These are phyloP conservation scores for Astreopora myriophthalma DNA, from an alignment of 64 coral and sea anemone species.

Conservation along the genomic window DNA sequence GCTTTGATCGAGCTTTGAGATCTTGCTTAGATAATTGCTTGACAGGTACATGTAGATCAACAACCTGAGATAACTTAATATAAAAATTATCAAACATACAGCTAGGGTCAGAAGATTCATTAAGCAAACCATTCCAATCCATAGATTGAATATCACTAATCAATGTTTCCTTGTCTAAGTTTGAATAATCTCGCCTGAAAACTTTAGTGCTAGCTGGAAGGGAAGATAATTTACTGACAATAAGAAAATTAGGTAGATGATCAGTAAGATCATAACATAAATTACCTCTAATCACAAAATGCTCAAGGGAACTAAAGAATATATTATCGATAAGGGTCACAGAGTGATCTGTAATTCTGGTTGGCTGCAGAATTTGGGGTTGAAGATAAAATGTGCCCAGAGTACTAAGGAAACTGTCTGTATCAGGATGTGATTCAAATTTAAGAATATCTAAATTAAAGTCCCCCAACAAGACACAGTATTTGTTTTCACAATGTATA, in stretches of 20 bases:
- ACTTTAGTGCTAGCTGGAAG: neutral
- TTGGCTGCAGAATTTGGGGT: neutral
- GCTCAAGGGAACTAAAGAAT: neutral
- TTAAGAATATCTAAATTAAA: neutral
- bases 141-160: neutral
- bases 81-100: too few relatives aligned
- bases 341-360: too few relatives aligned
- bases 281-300: neutral
- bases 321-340: too few relatives aligned
- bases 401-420: too few relatives aligned
- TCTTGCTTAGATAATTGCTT: neutral
- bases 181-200: neutral
- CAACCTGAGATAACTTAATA: neutral
- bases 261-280: too few relatives aligned
- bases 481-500: neutral
- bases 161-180: too few relatives aligned
- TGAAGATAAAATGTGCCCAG: neutral
- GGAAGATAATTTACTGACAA: conserved; percentile 7
- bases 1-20: neutral
- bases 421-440: neutral
- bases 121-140: neutral
- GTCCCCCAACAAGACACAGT: neutral
- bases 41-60: neutral
- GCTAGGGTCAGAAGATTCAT: neutral
- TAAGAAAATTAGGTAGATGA: neutral